These are phyloP conservation scores for Sebastes aleutianus DNA, from an alignment of 2,797 vertebrate species.

Conservation along the genomic window DNA sequence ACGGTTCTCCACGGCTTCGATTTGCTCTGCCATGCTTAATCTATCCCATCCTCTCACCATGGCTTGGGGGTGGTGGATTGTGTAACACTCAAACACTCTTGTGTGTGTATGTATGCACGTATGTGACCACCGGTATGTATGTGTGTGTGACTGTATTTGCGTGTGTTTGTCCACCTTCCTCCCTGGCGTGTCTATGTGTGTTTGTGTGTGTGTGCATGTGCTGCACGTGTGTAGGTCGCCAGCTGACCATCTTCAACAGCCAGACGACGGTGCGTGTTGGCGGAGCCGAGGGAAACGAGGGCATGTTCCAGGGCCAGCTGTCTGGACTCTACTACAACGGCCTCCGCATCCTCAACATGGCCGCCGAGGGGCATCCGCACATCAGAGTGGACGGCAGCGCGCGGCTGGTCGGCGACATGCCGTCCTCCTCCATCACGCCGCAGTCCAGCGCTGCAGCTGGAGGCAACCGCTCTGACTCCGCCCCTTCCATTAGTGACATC, in stretches of 20 bases:
- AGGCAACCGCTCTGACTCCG: slow-evolving; percentile 96
- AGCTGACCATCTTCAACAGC: slow-evolving; percentile 99
- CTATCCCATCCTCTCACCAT: slow-evolving; percentile 77
- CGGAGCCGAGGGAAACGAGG: slow-evolving; percentile 87
- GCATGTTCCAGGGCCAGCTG: slow-evolving; percentile 98
- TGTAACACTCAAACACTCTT: slow-evolving; percentile 75
- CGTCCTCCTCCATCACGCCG: slow-evolving; percentile 97
- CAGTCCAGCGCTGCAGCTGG: slow-evolving; percentile 95
- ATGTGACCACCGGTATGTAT: slow-evolving; percentile 67
- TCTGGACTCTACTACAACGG: slow-evolving; percentile 99
- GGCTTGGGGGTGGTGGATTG: slow-evolving; percentile 71
- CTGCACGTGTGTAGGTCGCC: slow-evolving; percentile 87
- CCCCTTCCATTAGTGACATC: slow-evolving; percentile 95
- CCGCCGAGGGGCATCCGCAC: slow-evolving; percentile 96
- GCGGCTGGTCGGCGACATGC: slow-evolving; percentile 98
- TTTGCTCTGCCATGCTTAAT: slow-evolving; percentile 76
- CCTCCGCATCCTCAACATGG: slow-evolving; percentile 99
- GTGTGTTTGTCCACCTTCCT: slow-evolving; percentile 87
- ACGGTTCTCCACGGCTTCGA: slow-evolving; percentile 72
- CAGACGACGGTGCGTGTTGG: slow-evolving; percentile 99
- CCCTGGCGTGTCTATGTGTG: slow-evolving; percentile 72
- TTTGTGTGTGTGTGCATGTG: slow-evolving; percentile 26
- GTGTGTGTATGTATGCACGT: slow-evolving; percentile 66
- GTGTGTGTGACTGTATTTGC: slow-evolving; percentile 75
- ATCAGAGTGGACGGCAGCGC: slow-evolving; percentile 96